Conservation (phyloP, 2,888 invertebrate genomes). For the Sarcophaga subvicina region DNA sequence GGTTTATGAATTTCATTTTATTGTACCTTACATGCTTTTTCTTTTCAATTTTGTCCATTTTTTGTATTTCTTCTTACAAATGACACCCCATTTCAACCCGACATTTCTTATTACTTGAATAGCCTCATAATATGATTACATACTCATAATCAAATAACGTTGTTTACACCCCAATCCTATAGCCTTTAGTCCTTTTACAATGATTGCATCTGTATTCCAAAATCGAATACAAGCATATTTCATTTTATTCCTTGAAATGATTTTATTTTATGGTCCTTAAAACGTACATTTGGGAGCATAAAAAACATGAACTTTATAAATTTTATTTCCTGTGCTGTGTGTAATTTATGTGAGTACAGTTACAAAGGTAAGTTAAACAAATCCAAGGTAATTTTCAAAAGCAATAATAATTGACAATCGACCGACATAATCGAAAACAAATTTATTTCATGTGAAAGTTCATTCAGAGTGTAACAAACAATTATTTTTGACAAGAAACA, state of each 20-base stretch:
- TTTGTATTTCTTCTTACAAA: too few species aligned
- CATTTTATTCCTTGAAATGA: neutral
- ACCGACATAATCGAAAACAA: slow-evolving; percentile 65
- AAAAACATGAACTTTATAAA: neutral
- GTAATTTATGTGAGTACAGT: slow-evolving; percentile 55
- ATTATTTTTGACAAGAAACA: slow-evolving; percentile 37
- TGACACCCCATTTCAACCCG: too few species aligned
- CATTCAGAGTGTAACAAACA: slow-evolving; percentile 46
- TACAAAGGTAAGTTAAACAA: slow-evolving; percentile 59
- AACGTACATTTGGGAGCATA: neutral
- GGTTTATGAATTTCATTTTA: too few species aligned
- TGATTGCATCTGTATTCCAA: too few species aligned
- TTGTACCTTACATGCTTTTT: too few species aligned
- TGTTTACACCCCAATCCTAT: too few species aligned
- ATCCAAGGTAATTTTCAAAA: slow-evolving; percentile 51
- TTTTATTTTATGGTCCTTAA: slow-evolving; percentile 17
- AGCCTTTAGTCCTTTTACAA: too few species aligned
- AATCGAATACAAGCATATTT: neutral
- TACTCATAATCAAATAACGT: too few species aligned
- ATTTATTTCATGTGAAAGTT: slow-evolving; percentile 64
- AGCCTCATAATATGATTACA: too few species aligned
- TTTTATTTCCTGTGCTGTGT: neutral
- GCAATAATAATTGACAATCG: slow-evolving; percentile 61
- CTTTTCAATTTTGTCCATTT: too few species aligned
- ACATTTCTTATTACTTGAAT: too few species aligned